Conservation (phyloP, 1,140 invertebrate genomes). For the Mesaphorura yosii region DNA sequence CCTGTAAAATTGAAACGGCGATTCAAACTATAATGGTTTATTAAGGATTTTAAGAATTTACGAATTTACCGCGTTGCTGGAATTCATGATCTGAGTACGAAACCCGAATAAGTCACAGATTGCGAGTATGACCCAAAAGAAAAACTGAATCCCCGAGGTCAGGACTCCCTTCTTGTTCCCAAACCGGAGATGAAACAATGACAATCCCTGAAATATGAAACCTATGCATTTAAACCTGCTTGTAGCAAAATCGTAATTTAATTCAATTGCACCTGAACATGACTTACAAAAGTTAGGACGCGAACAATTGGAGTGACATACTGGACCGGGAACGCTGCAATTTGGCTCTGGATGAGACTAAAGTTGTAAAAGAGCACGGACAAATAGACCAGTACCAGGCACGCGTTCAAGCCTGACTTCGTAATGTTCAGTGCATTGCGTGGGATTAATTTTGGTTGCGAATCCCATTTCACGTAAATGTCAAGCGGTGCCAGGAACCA, state of each 20-base stretch:
- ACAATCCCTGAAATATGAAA: not conserved
- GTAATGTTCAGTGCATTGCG: not conserved
- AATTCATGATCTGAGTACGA: slow-evolving; percentile 41
- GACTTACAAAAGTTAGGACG: slow-evolving; percentile 3
- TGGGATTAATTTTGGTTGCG: not conserved
- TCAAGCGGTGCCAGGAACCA: slow-evolving; percentile 34
- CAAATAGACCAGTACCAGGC: not conserved
- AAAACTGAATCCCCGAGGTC: slow-evolving; percentile 75
- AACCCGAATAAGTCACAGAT: slow-evolving; percentile 60
- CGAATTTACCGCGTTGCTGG: not conserved
- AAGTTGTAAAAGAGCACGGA: slow-evolving; percentile 3
- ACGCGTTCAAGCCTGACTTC: slow-evolving; percentile 5
- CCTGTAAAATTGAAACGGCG: slow-evolving; percentile 31
- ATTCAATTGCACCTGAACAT: not conserved
- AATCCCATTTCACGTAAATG: not conserved
- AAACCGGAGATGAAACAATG: not conserved
- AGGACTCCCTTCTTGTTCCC: slow-evolving; percentile 54
- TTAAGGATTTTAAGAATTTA: not conserved
- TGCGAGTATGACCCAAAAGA: slow-evolving; percentile 70
- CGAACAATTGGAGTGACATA: not conserved
- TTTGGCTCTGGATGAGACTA: not conserved
- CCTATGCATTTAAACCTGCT: not conserved
- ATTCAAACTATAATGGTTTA: slow-evolving; percentile 33
- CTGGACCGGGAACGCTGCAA: not conserved
- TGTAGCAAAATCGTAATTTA: not conserved